Conservation (phyloP, 37 sponge, comb jelly and placozoan genomes). For the Beroe ovata region DNA sequence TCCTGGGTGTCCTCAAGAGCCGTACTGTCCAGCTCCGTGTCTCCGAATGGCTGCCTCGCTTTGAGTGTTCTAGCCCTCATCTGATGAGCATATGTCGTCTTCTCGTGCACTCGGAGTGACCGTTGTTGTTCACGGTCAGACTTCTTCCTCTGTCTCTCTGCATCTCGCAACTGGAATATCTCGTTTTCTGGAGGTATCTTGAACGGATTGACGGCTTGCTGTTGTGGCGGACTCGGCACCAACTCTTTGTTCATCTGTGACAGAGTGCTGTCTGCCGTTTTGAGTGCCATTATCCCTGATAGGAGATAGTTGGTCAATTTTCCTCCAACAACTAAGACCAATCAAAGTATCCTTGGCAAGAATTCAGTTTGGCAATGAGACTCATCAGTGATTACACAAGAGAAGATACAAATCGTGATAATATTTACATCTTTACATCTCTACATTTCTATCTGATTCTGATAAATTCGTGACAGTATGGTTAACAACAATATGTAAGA, state of each 20-base stretch:
- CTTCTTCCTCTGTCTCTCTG: slow-evolving; percentile 72
- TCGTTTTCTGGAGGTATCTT: slow-evolving; percentile 82
- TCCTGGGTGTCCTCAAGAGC: slow-evolving; percentile 35
- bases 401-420: too few species aligned
- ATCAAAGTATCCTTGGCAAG: too few species aligned
- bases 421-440: too few species aligned
- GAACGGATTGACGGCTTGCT: slow-evolving; percentile 76
- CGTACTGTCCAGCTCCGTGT: slow-evolving; percentile 53
- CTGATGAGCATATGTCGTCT: slow-evolving; percentile 84
- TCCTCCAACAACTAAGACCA: too few species aligned
- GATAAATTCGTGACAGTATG: too few species aligned
- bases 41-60: slow-evolving; percentile 70
- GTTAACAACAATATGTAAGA: too few species aligned
- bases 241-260: background rate
- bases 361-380: too few species aligned
- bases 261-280: background rate
- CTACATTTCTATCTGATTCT: too few species aligned
- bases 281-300: slow-evolving; percentile 10
- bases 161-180: slow-evolving; percentile 81
- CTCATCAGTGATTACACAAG: too few species aligned
- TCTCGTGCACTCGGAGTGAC: slow-evolving; percentile 82
- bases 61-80: slow-evolving; percentile 74
- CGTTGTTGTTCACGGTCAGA: slow-evolving; percentile 74
- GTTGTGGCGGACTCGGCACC: background rate
- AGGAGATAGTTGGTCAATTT: too few species aligned